Conservation (phyloP, 2,797 vertebrate genomes). For the Gastrophryne carolinensis region DNA sequence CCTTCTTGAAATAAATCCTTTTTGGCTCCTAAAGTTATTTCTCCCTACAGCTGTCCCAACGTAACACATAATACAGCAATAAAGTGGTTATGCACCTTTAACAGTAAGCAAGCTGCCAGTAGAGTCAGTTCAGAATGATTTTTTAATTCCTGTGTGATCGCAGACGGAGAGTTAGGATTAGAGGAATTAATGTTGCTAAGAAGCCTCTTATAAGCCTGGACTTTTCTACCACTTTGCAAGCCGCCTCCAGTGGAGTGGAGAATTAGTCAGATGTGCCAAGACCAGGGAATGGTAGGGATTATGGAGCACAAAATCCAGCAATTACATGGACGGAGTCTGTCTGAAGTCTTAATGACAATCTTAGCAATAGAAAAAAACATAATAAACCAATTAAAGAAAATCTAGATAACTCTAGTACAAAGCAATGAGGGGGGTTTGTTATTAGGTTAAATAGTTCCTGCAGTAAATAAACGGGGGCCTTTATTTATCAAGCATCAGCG, state of each 20-base stretch:
- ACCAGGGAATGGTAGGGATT: background rate
- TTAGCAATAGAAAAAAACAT: background rate
- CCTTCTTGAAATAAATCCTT: too few species aligned
- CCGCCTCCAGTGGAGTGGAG: too few species aligned
- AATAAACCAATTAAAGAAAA: background rate
- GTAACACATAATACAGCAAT: too few species aligned
- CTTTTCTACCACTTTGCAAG: background rate
- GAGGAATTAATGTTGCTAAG: background rate
- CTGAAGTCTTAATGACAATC: background rate
- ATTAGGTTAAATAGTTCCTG: too few species aligned
- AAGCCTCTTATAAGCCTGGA: background rate
- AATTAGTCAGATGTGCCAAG: background rate
- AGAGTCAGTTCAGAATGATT: too few species aligned
- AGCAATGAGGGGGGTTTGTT: too few species aligned
- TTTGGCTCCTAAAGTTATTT: too few species aligned
- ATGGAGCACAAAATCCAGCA: background rate
- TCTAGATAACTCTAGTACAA: background rate
- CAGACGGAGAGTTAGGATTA: background rate
- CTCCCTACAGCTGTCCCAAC: too few species aligned
- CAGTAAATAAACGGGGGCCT: too few species aligned
- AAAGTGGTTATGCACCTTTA: too few species aligned
- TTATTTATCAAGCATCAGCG: too few species aligned
- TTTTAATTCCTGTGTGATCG: constrained; percentile 9
- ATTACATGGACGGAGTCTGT: background rate
- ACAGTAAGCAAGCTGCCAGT: too few species aligned